Percentiles rank a stretch among this genome's conserved stretches.
phyloP scores from a whole-genome alignment of 2,797 vertebrate genomes.

The Eulemur mongoz region DNA sequence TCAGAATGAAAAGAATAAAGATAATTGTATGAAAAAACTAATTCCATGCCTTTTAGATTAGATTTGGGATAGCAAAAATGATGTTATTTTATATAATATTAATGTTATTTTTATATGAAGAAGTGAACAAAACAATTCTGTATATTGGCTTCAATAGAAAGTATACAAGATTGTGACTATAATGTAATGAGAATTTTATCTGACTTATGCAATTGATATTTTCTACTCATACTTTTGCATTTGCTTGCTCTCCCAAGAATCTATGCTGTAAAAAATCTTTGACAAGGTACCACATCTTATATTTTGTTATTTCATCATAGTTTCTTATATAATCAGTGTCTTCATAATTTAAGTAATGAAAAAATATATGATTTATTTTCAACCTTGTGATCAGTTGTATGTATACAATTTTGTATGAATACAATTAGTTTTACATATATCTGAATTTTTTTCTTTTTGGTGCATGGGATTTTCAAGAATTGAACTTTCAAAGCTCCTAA shows the following conservation, averaged over 20 bases:
- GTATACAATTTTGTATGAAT: neutral
- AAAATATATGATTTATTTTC: conserved; percentile 15
- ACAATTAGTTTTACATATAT: neutral
- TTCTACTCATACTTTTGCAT: neutral
- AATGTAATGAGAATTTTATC: neutral
- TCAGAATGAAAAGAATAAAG: conserved; percentile 52
- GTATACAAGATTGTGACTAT: neutral
- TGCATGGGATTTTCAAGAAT: neutral
- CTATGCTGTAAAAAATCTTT: neutral
- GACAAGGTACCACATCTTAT: neutral
- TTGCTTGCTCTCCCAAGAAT: neutral
- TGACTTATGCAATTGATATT: neutral
- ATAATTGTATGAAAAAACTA: conserved; percentile 36
- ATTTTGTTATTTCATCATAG: neutral
- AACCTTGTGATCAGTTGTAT: neutral
- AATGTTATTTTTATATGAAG: conserved; percentile 19
- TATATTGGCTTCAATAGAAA: neutral
- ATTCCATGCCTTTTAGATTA: conserved; percentile 45
- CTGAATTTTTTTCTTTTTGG: neutral
- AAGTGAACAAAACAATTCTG: neutral
- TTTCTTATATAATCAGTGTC: neutral
- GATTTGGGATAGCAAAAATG: conserved; percentile 46
- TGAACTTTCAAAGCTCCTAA: neutral
- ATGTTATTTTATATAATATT: conserved; percentile 41
- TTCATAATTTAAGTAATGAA: conserved; percentile 4